Conservation (phyloP, 2,888 invertebrate species). For the Agrypnus murinus region DNA sequence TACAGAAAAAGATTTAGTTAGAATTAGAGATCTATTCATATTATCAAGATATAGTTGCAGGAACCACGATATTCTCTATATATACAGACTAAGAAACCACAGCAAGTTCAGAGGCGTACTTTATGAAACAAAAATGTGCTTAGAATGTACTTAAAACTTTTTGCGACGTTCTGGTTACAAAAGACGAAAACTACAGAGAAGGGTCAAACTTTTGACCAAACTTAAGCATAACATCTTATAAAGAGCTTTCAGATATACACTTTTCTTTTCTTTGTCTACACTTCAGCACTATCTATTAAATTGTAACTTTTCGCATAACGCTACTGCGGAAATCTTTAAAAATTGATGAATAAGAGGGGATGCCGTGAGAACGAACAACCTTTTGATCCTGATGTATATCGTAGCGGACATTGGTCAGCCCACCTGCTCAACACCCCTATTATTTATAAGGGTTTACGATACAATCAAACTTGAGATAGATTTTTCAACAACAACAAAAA, state of each 20-base stretch:
- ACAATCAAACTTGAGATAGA: background rate
- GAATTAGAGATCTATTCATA: too few relatives aligned
- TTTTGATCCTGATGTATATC: slow-evolving; percentile 17
- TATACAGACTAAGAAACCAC: too few relatives aligned
- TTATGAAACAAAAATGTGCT: too few relatives aligned
- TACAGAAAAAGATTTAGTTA: too few relatives aligned
- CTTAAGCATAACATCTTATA: background rate
- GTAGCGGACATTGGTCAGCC: background rate
- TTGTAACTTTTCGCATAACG: background rate
- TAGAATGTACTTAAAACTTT: too few relatives aligned
- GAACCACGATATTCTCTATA: too few relatives aligned
- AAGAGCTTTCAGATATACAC: background rate
- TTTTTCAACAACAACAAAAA: background rate
- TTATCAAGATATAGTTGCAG: too few relatives aligned
- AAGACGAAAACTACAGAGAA: too few relatives aligned
- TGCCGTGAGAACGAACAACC: slow-evolving; percentile 13
- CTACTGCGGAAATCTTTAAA: background rate
- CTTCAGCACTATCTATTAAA: too few relatives aligned
- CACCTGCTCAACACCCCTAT: slow-evolving; percentile 16
- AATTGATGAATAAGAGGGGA: slow-evolving; percentile 8
- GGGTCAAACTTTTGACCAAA: too few relatives aligned
- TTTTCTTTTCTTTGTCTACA: too few relatives aligned
- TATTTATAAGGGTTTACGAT: slow-evolving; percentile 10
- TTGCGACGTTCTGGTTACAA: too few relatives aligned
- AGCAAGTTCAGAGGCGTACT: slow-evolving; percentile 5